Conservation (phyloP, 2,888 invertebrate genomes). For the Lobophora halterata region DNA sequence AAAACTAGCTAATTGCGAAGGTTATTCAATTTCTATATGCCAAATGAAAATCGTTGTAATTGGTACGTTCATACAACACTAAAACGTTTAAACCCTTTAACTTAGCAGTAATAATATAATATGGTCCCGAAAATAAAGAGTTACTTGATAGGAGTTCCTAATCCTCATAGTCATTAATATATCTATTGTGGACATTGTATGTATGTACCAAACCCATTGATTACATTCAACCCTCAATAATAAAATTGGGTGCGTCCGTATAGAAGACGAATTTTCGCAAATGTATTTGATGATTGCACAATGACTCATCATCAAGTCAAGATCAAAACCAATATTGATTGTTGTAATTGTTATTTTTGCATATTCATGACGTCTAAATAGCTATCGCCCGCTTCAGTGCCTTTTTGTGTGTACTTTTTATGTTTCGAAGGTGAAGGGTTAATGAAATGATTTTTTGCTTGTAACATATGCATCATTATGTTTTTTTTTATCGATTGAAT, state of each 20-base stretch:
- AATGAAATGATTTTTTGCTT: conserved; percentile 35
- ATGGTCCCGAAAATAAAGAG: too few relatives aligned
- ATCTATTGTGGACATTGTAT: too few relatives aligned
- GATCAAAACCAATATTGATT: conserved; percentile 65
- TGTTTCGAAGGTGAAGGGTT: conserved; percentile 36
- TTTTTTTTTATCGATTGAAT: conserved; percentile 21
- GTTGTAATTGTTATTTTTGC: conserved; percentile 69
- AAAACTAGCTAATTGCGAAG: too few relatives aligned
- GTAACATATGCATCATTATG: conserved; percentile 35
- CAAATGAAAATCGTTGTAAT: too few relatives aligned
- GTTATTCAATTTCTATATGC: too few relatives aligned
- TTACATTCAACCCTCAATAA: conserved; percentile 18
- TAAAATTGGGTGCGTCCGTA: conserved; percentile 10
- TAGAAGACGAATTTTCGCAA: conserved; percentile 12
- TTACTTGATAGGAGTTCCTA: too few relatives aligned
- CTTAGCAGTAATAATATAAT: too few relatives aligned
- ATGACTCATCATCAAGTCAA: conserved; percentile 56
- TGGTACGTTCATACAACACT: too few relatives aligned
- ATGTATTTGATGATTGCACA: conserved; percentile 42
- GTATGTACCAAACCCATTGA: background rate
- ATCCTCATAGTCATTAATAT: too few relatives aligned
- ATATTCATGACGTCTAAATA: conserved; percentile 64
- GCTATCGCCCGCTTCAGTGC: too few relatives aligned
- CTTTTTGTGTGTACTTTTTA: too few relatives aligned
- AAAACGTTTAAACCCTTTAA: too few relatives aligned